A percentile compares a stretch with the other conserved stretches of the same genome.
These are phyloP conservation scores for Diploscapter pachys DNA, from an alignment of 1,140 invertebrate genomes.

Conservation along the genomic window DNA sequence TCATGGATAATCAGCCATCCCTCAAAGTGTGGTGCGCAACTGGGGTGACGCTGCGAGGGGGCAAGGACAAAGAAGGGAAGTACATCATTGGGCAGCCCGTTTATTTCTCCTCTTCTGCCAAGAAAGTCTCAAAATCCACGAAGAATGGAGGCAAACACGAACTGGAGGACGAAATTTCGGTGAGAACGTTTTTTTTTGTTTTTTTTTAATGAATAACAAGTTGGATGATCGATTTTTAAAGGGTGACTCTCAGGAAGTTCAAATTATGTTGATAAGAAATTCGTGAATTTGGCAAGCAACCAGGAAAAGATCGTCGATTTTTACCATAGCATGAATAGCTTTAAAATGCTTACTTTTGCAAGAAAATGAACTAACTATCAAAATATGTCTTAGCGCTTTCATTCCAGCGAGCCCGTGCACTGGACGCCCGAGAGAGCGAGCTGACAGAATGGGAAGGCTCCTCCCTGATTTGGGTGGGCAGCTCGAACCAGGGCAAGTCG, in stretches of 20 bases:
- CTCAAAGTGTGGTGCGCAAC: constrained; percentile 95
- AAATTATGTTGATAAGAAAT: too few species aligned
- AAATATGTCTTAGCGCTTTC: too few species aligned
- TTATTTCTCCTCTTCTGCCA: constrained; percentile 23
- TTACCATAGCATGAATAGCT: too few species aligned
- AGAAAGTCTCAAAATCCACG: constrained; percentile 3
- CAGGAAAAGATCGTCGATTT: too few species aligned
- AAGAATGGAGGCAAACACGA: constrained; percentile 8
- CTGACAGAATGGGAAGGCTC: constrained; percentile 66
- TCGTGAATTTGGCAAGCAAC: too few species aligned
- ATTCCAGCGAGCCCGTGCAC: constrained; percentile 25
- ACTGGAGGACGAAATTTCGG: constrained; percentile 26
- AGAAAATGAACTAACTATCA: too few species aligned
- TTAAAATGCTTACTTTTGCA: too few species aligned
- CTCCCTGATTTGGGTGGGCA: constrained; percentile 95
- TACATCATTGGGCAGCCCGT: constrained; percentile 69
- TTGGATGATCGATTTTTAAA: too few species aligned
- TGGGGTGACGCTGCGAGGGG: constrained; percentile 84
- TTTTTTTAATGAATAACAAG: too few species aligned
- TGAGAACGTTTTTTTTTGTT: not conserved
- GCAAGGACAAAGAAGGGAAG: constrained; percentile 82
- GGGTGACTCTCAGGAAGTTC: too few species aligned
- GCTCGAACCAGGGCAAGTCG: constrained; percentile 73
- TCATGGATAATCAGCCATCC: constrained; percentile 85
- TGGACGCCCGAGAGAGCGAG: constrained; percentile 36